Percentiles rank a stretch among this genome's conserved stretches.
Evolutionary conservation across 53 echinoderm and acorn worm species (phyloP).

Genomic region (Patiria pectinifera): DNA sequence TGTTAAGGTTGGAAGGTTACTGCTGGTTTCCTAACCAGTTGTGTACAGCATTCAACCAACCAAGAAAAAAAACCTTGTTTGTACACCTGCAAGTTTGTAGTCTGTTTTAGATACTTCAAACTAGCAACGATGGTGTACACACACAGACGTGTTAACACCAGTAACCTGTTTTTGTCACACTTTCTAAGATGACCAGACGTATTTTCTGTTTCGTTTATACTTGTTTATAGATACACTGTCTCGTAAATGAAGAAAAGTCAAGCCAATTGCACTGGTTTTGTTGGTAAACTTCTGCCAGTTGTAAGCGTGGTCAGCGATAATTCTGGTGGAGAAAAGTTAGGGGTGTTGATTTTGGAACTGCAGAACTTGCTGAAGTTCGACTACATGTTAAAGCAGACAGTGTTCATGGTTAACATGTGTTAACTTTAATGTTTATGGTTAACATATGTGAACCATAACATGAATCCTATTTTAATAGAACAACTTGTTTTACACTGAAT

Average conservation of each 20-base stretch:
- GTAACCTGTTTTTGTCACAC: neutral
- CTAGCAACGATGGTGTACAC: too few species aligned
- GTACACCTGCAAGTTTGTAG: too few species aligned
- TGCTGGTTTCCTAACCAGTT: too few species aligned
- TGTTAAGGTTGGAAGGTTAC: neutral
- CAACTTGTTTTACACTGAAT: too few species aligned
- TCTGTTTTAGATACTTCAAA: too few species aligned
- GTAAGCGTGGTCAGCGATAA: neutral
- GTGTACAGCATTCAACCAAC: too few species aligned
- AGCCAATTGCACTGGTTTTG: constrained; percentile 24
- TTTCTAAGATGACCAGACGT: neutral
- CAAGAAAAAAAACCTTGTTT: too few species aligned
- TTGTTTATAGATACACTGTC: neutral
- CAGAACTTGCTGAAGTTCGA: too few species aligned
- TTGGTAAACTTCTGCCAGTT: neutral
- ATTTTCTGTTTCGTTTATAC: constrained; percentile 27
- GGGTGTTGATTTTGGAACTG: too few species aligned
- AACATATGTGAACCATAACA: neutral
- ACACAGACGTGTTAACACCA: neutral
- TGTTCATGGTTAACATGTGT: neutral
- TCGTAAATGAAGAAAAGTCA: neutral
- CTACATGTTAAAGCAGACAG: neutral
- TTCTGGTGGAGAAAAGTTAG: neutral
- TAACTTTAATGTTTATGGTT: neutral
- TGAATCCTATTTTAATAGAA: too few species aligned